Evolutionary conservation across 1,140 invertebrate species (phyloP), one percentile per base, ranked within the genome.

Genomic region (Oncopodura yosiiana): DNA sequence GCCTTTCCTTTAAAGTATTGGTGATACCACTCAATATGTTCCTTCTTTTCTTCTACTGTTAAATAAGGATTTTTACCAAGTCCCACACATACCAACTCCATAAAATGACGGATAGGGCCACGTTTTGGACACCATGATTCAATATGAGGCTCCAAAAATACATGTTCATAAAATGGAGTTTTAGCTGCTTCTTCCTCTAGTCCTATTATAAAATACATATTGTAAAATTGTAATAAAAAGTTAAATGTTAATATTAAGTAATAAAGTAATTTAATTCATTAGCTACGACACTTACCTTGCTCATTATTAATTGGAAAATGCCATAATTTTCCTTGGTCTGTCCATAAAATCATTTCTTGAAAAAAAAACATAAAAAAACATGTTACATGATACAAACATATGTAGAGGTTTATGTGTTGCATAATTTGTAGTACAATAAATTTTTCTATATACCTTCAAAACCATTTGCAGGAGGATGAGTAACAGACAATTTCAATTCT

Each of bases 261-360:
- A 36, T 14, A 18, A 38, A 48, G 18, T 46, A 45, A 37, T 27
- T 18, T 37, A 24, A 1, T 24, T 19, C n/a, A n/a, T n/a, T n/a
- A n/a, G n/a, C n/a, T n/a, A n/a, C n/a, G n/a, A 51, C 26, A 44
- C 49, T 60, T 73, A 89, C 89, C 94, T 79, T 89, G 84, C 74
- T 98, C 94, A 77, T 99, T 99, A 70, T 98, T 75, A 53, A 99
- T 94, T 11, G 95, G 95, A 70, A 96, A 99, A 48, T 85, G 81
- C 94, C 94, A 99, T 8, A 97, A 64, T 74, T 93, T 95, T 39
- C 89, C 90, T 70, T 93, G 80, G 44, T 94, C 81, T 0, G 94
- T 98, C 90, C 90, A 95, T 43, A 81, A 66, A 50, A 92, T 88
- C 80, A 94, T 84, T 74, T 98, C 88, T 71, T n/a, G n/a, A n/a